These are phyloP conservation scores for Nothoprocta perdicaria DNA, from an alignment of 2,113 vertebrate genomes.

Conservation along the genomic window DNA sequence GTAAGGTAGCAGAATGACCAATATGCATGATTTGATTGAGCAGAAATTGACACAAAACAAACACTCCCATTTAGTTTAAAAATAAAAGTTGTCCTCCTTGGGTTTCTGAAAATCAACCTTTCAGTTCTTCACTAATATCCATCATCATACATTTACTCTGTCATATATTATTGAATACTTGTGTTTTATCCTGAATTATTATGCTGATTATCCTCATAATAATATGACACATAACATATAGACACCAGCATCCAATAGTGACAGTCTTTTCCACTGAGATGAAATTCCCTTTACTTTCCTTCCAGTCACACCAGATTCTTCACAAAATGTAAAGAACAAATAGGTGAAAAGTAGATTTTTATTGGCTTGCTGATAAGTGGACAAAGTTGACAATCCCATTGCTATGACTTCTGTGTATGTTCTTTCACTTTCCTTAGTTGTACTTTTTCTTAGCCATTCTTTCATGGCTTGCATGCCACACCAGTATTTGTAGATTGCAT, in stretches of 20 bases:
- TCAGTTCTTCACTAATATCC: background rate
- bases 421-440: background rate
- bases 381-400: background rate
- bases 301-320: background rate
- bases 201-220: no score
- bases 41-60: background rate
- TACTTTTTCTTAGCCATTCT: background rate
- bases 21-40: background rate
- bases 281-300: background rate
- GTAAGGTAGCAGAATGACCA: background rate
- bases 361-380: fast-evolving
- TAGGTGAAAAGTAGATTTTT: background rate
- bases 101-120: background rate
- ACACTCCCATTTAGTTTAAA: background rate
- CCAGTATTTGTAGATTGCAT: background rate
- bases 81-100: background rate
- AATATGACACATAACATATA: no score
- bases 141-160: background rate
- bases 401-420: background rate
- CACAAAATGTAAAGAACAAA: background rate
- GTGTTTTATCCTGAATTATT: background rate
- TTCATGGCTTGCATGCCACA: background rate
- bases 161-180: background rate
- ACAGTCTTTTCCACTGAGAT: background rate
- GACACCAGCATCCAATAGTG: fast-evolving